phyloP scores from a whole-genome alignment of 2,797 vertebrate genomes.

The Enteromius paludinosus region DNA sequence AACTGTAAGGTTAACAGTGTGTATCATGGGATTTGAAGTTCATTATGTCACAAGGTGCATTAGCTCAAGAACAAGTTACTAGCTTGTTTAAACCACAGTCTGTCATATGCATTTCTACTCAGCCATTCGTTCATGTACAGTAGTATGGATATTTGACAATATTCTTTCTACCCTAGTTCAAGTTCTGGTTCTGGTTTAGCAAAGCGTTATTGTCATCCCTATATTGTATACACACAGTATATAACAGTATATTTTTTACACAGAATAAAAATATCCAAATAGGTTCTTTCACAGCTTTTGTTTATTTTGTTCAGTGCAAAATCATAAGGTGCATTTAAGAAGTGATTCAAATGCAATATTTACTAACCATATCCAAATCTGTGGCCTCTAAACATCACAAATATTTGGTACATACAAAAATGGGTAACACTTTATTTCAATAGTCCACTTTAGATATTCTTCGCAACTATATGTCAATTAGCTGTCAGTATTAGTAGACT shows the following conservation, averaged over 20 bases:
- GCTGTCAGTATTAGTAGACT: no score
- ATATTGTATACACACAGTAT: not conserved
- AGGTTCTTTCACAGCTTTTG: not conserved
- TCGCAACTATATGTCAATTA: no score
- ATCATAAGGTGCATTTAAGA: not conserved
- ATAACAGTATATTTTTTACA: not conserved
- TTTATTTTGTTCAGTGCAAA: not conserved
- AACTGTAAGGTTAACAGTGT: conserved; percentile 28
- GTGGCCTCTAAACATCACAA: not conserved
- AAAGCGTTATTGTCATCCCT: not conserved
- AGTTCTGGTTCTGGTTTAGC: not conserved
- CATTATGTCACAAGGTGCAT: conserved; percentile 49
- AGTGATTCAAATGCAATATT: not conserved
- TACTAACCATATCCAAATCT: not conserved
- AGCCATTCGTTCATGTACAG: conserved; percentile 25
- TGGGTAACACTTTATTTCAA: not conserved
- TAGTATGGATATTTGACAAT: not conserved
- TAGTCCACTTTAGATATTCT: no score
- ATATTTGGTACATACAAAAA: not conserved
- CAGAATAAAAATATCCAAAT: not conserved
- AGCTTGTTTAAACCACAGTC: conserved; percentile 29
- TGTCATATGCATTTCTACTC: conserved; percentile 41
- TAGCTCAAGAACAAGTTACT: conserved; percentile 53
- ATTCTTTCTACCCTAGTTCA: not conserved
- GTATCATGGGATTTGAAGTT: conserved; percentile 51